phyloP scores from a whole-genome alignment of 2,888 invertebrate species.

The Lithophane leautieri region DNA sequence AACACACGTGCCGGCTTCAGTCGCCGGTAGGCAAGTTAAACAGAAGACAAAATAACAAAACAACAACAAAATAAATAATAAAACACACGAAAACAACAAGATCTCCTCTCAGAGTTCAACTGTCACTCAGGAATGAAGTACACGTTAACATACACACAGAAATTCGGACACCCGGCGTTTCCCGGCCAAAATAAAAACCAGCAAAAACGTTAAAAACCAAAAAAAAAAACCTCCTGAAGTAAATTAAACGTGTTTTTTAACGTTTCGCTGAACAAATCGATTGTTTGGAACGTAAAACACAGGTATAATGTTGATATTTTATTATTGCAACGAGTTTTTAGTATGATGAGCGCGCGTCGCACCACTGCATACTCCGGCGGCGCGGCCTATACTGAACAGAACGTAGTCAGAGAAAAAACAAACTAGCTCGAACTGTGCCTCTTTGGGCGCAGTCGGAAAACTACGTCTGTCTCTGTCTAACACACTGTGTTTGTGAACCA shows the following conservation, averaged over 20 bases:
- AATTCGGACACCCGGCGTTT: slow-evolving; percentile 81
- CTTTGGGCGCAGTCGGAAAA: slow-evolving; percentile 81
- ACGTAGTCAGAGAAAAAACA: slow-evolving; percentile 77
- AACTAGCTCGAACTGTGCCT: slow-evolving; percentile 73
- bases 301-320: slow-evolving; percentile 70
- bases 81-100: slow-evolving; percentile 67
- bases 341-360: slow-evolving; percentile 68
- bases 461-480: slow-evolving; percentile 74
- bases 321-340: slow-evolving; percentile 68
- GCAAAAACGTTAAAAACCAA: slow-evolving; percentile 72
- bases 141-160: slow-evolving; percentile 75
- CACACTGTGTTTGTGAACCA: slow-evolving; percentile 69
- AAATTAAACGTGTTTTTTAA: slow-evolving; percentile 56
- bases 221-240: slow-evolving; percentile 68
- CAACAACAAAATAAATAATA: slow-evolving; percentile 73
- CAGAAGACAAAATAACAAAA: slow-evolving; percentile 67
- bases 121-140: slow-evolving; percentile 77
- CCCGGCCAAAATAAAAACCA: slow-evolving; percentile 82
- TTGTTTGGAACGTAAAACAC: slow-evolving; percentile 68
- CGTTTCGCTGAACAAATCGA: slow-evolving; percentile 58
- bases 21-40: slow-evolving; percentile 70
- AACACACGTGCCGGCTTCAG: slow-evolving; percentile 78
- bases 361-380: slow-evolving; percentile 78
- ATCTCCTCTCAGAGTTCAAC: slow-evolving; percentile 68
- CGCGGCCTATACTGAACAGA: slow-evolving; percentile 82